phyloP scores from a whole-genome alignment of 2,888 invertebrate species.

The Plutella xylostella region DNA sequence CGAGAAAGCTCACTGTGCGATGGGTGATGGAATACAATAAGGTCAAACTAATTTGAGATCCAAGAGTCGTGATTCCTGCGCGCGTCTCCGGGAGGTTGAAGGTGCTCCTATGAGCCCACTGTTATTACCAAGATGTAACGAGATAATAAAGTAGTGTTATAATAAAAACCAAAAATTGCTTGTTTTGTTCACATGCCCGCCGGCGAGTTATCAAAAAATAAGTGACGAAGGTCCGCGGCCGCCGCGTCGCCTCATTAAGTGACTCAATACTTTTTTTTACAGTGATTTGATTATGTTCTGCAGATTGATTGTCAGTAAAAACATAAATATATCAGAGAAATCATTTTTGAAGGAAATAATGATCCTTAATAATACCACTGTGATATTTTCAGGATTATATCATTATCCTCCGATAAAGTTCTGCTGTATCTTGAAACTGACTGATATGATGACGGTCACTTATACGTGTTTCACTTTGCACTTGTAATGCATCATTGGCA shows the following conservation, averaged over 20 bases:
- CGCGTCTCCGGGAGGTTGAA: neutral
- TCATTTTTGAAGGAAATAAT: too few relatives aligned
- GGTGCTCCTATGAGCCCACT: slow-evolving; percentile 8
- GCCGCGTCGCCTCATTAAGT: slow-evolving; percentile 44
- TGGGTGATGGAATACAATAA: neutral
- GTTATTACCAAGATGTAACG: slow-evolving; percentile 35
- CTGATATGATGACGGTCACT: too few relatives aligned
- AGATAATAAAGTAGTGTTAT: slow-evolving; percentile 48
- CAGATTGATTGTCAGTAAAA: slow-evolving; percentile 49
- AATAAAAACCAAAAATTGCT: slow-evolving; percentile 51
- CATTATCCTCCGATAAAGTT: too few relatives aligned
- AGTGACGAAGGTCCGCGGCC: slow-evolving; percentile 54
- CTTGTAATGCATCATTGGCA: too few relatives aligned
- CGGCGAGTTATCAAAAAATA: slow-evolving; percentile 58
- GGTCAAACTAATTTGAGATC: slow-evolving; percentile 1
- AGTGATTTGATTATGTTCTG: slow-evolving; percentile 58
- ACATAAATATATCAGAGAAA: too few relatives aligned
- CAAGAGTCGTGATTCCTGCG: slow-evolving; percentile 1
- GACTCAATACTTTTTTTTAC: slow-evolving; percentile 50
- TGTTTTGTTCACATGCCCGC: slow-evolving; percentile 53
- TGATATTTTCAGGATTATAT: too few relatives aligned
- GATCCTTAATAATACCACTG: too few relatives aligned
- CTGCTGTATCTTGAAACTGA: too few relatives aligned
- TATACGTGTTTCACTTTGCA: too few relatives aligned
- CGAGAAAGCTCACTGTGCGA: too few relatives aligned